Conservation (phyloP, 2,888 invertebrate genomes). For the Cryptus armator region DNA sequence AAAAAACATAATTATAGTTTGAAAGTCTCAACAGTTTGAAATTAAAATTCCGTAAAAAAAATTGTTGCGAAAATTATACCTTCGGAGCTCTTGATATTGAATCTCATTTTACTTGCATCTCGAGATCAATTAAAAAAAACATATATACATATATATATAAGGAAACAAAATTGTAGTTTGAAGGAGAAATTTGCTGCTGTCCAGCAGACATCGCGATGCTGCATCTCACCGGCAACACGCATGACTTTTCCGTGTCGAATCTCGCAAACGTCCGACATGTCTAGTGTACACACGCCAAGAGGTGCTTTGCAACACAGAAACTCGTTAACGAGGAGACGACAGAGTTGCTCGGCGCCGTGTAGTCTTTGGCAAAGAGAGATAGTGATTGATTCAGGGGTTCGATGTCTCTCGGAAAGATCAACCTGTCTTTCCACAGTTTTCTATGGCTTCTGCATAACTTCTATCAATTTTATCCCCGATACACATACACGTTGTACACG, state of each 20-base stretch:
- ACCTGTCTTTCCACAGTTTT: constrained; percentile 36
- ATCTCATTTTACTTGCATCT: neutral
- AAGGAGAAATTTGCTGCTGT: neutral
- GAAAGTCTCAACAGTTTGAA: neutral
- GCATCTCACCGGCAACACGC: neutral
- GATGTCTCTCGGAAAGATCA: constrained; percentile 64
- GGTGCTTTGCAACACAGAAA: constrained; percentile 10
- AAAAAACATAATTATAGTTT: neutral
- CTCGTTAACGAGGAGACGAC: constrained; percentile 36
- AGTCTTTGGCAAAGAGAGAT: constrained; percentile 18
- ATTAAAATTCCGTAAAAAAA: neutral
- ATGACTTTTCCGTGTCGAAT: constrained; percentile 27
- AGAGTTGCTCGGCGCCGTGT: neutral
- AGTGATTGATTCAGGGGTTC: constrained; percentile 66
- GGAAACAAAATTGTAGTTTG: neutral
- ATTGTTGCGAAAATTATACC: neutral
- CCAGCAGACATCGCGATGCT: neutral
- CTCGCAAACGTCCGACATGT: neutral
- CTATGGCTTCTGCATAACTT: constrained; percentile 5
- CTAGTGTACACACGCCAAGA: neutral
- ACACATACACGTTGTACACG: neutral
- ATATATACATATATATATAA: neutral
- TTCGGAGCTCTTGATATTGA: no score
- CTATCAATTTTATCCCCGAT: constrained; percentile 9
- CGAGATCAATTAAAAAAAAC: neutral